Evolutionary conservation across 2,888 invertebrate genomes (phyloP).

Genomic region (Agrypnus murinus): DNA sequence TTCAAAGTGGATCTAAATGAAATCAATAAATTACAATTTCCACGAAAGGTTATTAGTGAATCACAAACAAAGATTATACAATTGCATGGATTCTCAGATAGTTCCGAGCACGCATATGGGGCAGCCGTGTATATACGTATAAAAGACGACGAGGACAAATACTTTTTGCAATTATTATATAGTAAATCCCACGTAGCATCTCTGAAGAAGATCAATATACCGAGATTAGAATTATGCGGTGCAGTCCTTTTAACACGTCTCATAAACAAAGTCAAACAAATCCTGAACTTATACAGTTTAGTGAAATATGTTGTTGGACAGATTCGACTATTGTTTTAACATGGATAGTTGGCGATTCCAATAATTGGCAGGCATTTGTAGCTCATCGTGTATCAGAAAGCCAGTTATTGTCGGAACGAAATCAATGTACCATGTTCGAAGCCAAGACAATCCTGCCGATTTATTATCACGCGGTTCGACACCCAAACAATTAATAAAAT

Average conservation of each 20-base stretch:
- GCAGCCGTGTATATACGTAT: no score
- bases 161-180: slow-evolving; percentile 38
- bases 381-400: slow-evolving; percentile 56
- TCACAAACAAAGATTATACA: no score
- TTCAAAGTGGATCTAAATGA: no score
- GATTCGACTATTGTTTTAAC: no score
- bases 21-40: no score
- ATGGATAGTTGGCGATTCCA: slow-evolving; percentile 61
- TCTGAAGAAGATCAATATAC: slow-evolving; percentile 56
- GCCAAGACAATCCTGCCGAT: no score
- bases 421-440: no score
- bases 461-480: no score
- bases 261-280: no score
- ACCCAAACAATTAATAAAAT: neutral
- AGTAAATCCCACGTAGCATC: slow-evolving; percentile 58
- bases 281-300: slow-evolving; percentile 34
- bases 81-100: slow-evolving; percentile 1
- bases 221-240: slow-evolving; percentile 60
- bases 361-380: no score
- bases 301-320: slow-evolving; percentile 26
- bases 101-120: no score
- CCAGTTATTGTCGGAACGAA: no score
- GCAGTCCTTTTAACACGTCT: slow-evolving; percentile 54
- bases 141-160: slow-evolving; percentile 22
- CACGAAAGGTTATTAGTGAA: neutral